Base-by-base conservation (phyloP, 2,888 invertebrate genomes). In the Eristalinus sepulchralis region DNA sequence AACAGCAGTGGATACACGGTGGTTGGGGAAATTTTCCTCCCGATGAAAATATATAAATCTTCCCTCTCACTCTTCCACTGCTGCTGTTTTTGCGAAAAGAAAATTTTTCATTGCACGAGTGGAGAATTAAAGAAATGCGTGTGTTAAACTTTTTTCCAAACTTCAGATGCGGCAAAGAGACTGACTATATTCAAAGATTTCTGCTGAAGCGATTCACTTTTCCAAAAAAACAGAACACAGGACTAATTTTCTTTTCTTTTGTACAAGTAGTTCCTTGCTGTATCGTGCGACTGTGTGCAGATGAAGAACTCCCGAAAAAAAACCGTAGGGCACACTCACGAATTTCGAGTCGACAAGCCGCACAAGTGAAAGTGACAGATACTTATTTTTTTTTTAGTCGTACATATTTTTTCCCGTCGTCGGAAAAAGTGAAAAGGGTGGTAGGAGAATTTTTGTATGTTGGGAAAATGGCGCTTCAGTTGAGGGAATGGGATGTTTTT, bases 301-400 rank as follows among this genome's bases (percentile, higher is more conserved):
- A 33, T 17, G 17, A 55, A 80, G 66, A 67, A 27, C 27, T 24
- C 55, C 4, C 9, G 11, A 47, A 73, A 71, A 72, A 62, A 36
- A 27, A 27, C 27, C 71, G 67, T 20, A 72, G 70, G 9, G n/a
- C 60, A 75, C 36, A 75, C 36, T 47, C 17, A 47, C 60, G 67
- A 70, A 75, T 66, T 66, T 47, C 27, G 5, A 27, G 55, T 78
- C 83, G 83, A 86, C 83, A 86, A 86, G 86, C 86, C 86, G 86
- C 86, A 86, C 83, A 86, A 86, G 86, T 86, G 86, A 86, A 86
- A 86, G 86, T 86, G 86, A 86, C 86, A 86, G 86, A 86, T 86
- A 83, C 70, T 82, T 47, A 47, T 47, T 47, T 47, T 66, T 76
- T 82, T 77, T 77, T 77, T 68, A 10, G 34, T 47, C 39, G 36